Percentiles rank a stretch among this genome's conserved stretches.
phyloP scores from a whole-genome alignment of 2,888 invertebrate genomes.

The Drosophila anomelani region DNA sequence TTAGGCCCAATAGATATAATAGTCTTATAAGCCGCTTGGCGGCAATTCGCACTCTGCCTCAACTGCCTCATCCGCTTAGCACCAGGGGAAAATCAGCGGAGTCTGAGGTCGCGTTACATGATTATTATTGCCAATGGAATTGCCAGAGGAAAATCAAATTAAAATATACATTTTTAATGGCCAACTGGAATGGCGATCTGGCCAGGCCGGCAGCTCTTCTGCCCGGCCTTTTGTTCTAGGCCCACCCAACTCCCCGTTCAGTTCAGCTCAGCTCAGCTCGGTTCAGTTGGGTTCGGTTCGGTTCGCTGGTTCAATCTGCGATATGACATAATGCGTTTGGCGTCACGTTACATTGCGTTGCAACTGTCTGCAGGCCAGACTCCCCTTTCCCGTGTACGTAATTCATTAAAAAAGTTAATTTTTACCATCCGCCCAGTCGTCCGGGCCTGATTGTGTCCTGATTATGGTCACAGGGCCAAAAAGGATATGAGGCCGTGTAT shows the following conservation, averaged over 20 bases:
- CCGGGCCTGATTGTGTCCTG: slow-evolving; percentile 71
- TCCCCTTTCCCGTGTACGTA: slow-evolving; percentile 43
- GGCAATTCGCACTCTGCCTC: slow-evolving; percentile 15
- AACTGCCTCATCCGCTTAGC: slow-evolving; percentile 64
- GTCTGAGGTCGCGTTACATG: slow-evolving; percentile 60
- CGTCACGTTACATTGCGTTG: slow-evolving; percentile 68
- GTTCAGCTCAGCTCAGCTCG: slow-evolving; percentile 47
- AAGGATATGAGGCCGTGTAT: slow-evolving; percentile 71
- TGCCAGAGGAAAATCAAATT: slow-evolving; percentile 76
- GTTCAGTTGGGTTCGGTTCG: slow-evolving; percentile 47
- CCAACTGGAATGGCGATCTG: slow-evolving; percentile 53
- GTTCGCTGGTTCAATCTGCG: slow-evolving; percentile 75
- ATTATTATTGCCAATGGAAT: slow-evolving; percentile 60
- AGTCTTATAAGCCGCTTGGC: slow-evolving; percentile 65
- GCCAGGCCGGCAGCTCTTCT: slow-evolving; percentile 18
- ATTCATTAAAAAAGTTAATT: slow-evolving; percentile 79
- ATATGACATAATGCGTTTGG: slow-evolving; percentile 80
- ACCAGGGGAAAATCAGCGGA: slow-evolving; percentile 1
- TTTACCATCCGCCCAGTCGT: slow-evolving; percentile 69
- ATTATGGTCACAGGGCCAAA: slow-evolving; percentile 66
- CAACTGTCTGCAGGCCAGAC: slow-evolving; percentile 27
- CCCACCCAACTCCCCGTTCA: slow-evolving; percentile 44
- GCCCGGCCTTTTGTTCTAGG: slow-evolving; percentile 63
- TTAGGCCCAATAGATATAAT: slow-evolving; percentile 68
- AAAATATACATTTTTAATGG: slow-evolving; percentile 79